Conservation (phyloP, 2,888 invertebrate genomes). For the Stratiomys singularior region DNA sequence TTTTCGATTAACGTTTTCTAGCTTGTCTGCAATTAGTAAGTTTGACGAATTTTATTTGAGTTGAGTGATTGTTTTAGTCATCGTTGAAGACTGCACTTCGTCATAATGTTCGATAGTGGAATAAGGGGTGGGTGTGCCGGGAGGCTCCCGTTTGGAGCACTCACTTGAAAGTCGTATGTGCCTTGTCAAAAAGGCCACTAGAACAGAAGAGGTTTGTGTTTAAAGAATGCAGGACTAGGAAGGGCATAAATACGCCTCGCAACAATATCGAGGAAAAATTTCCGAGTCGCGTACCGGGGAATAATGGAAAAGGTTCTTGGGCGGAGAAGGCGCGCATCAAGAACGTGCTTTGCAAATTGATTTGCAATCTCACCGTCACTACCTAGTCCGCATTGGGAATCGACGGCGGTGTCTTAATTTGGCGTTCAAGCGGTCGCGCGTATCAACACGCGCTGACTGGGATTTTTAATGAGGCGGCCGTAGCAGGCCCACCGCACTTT, state of each 20-base stretch:
- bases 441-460: neutral
- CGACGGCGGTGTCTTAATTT: neutral
- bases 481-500: neutral
- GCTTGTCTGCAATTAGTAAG: neutral
- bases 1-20: neutral
- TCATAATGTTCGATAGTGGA: neutral
- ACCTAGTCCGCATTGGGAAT: neutral
- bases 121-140: conserved; percentile 32
- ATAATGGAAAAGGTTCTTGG: neutral
- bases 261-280: neutral
- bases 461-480: conserved; percentile 2
- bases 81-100: neutral
- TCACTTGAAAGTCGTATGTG: neutral
- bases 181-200: conserved; percentile 16
- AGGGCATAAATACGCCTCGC: neutral
- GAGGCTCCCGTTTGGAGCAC: conserved; percentile 14
- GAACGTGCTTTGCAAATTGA: conserved; percentile 39
- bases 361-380: conserved; percentile 28
- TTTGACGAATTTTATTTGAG: neutral
- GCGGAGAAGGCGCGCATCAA: neutral
- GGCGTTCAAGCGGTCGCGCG: neutral
- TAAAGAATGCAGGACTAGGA: conserved; percentile 8
- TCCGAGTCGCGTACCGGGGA: neutral
- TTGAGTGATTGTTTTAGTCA: neutral
- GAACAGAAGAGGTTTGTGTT: conserved; percentile 34